phyloP scores from a whole-genome alignment of 2,888 invertebrate species.

The Caenorhabditis afra region DNA sequence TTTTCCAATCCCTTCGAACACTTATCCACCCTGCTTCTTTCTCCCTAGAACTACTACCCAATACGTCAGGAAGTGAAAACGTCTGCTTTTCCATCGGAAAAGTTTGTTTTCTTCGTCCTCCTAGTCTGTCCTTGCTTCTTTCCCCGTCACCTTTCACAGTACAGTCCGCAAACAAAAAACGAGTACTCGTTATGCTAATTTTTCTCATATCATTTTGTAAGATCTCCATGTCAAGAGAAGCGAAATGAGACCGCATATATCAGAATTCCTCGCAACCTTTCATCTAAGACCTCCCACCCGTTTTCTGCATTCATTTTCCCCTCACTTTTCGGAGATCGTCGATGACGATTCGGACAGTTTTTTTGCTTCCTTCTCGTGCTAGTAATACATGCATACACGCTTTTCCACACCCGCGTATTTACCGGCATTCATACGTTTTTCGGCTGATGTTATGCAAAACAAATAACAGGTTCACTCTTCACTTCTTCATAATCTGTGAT shows the following conservation, averaged over 20 bases:
- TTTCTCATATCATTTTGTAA: conserved; percentile 38
- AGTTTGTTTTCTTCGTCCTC: conserved; percentile 1
- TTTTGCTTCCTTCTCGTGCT: conserved; percentile 22
- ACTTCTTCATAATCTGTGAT: conserved; percentile 16
- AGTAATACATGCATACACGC: conserved; percentile 28
- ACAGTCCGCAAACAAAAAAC: conserved; percentile 43
- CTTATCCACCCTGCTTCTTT: conserved; percentile 5
- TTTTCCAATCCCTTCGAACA: conserved; percentile 8
- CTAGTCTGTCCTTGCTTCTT: conserved; percentile 17
- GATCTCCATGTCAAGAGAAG: conserved; percentile 39
- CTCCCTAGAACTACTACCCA: neutral
- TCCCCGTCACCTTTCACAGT: conserved; percentile 22
- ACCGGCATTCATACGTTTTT: conserved; percentile 15
- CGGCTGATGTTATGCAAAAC: conserved; percentile 33
- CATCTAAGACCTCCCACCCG: conserved; percentile 36
- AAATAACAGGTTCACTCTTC: conserved; percentile 40
- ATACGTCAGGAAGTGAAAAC: neutral
- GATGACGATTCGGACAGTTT: conserved; percentile 38
- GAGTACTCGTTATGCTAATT: conserved; percentile 58
- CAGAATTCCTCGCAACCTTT: conserved; percentile 45
- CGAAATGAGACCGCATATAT: conserved; percentile 42
- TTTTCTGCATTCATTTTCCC: conserved; percentile 20
- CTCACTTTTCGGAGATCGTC: conserved; percentile 41
- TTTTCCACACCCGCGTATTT: conserved; percentile 12
- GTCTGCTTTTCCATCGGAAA: neutral